These are phyloP conservation scores for Nipponia nippon DNA, from an alignment of 2,113 vertebrate genomes.

Conservation along the genomic window DNA sequence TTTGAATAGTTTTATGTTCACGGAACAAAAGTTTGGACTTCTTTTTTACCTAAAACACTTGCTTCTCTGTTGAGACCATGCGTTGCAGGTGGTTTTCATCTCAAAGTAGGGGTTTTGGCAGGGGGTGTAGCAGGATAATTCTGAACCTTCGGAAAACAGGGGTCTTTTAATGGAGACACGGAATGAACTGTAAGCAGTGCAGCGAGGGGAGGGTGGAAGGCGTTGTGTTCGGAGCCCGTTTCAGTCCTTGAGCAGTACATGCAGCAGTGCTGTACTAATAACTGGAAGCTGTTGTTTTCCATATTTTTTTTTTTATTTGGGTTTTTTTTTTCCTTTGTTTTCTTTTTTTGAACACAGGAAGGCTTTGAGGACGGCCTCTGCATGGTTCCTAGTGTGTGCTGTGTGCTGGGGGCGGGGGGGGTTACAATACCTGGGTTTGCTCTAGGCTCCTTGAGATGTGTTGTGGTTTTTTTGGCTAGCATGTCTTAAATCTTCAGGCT, in stretches of 20 bases:
- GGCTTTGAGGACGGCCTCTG: constrained; percentile 19
- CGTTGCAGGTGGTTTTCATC: background rate
- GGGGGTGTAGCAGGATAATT: background rate
- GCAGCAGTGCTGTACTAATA: constrained; percentile 56
- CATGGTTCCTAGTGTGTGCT: constrained; percentile 24
- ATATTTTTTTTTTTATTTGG: background rate
- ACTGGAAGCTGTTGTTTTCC: constrained; percentile 71
- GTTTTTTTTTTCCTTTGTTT: background rate
- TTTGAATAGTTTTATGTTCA: background rate
- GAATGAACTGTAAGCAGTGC: background rate
- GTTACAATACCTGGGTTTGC: background rate
- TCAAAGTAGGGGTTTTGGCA: background rate
- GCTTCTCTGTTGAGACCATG: background rate
- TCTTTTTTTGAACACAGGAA: background rate
- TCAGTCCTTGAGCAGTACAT: background rate
- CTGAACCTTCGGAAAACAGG: background rate
- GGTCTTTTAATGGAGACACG: background rate
- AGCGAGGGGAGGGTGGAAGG: background rate
- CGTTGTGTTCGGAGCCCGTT: background rate
- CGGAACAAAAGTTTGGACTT: background rate
- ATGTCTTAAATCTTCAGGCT: constrained; percentile 54
- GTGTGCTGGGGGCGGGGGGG: constrained; percentile 2
- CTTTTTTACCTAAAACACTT: background rate
- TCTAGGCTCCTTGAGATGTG: constrained; percentile 14
- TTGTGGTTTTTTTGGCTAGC: background rate